Percentiles rank a stretch among this genome's conserved stretches.
Evolutionary conservation across 2,797 vertebrate species (phyloP).

Genomic region (Nannoperca australis): DNA sequence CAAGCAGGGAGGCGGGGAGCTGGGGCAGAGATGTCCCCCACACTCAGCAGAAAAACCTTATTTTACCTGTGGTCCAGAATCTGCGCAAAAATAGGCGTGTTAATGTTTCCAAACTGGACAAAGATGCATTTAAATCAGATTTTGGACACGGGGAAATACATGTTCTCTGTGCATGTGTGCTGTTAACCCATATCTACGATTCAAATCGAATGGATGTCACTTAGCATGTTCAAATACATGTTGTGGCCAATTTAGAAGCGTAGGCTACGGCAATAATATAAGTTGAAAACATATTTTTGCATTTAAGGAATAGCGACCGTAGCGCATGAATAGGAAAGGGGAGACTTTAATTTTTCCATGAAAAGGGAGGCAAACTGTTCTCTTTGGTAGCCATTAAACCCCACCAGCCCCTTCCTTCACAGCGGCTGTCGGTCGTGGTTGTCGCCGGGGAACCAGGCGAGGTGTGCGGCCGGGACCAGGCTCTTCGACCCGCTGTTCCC

Average conservation of each 20-base stretch:
- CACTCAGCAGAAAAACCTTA: not conserved
- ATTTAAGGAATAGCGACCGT: rapidly evolving
- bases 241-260: not conserved
- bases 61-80: slow-evolving; percentile 12
- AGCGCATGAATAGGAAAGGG: not conserved
- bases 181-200: not conserved
- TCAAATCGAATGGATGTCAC: not conserved
- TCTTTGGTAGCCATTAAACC: slow-evolving; percentile 32
- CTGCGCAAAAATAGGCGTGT: slow-evolving; percentile 15
- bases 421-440: slow-evolving; percentile 34
- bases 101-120: not conserved
- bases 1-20: slow-evolving; percentile 39
- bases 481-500: slow-evolving; percentile 7
- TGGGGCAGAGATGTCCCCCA: slow-evolving; percentile 6
- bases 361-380: not conserved
- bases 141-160: not conserved
- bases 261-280: not conserved
- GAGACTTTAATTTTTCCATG: not conserved
- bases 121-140: not conserved
- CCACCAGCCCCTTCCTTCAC: not conserved
- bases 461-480: slow-evolving; percentile 47
- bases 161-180: not conserved
- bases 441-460: slow-evolving; percentile 45
- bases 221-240: not conserved
- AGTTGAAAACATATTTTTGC: not conserved